Conservation (phyloP, 92 coral and sea anemone genomes). For the Plumapathes pennacea region DNA sequence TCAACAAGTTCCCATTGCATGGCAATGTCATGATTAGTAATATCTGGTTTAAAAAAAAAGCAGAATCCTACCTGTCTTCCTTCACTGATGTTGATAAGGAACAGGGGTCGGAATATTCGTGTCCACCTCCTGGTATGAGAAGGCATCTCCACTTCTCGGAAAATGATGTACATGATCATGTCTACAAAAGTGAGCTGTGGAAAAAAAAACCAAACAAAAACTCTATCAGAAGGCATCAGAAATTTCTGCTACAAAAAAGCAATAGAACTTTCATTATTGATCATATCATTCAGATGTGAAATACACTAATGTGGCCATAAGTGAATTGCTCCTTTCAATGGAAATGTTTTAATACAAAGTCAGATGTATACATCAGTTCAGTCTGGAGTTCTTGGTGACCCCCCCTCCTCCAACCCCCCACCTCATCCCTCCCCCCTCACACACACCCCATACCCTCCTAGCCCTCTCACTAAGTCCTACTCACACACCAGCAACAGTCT, state of each 20-base stretch:
- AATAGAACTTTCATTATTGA: not conserved
- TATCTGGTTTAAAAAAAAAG: no score
- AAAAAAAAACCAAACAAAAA: not conserved
- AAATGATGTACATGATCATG: slow-evolving; percentile 87
- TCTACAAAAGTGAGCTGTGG: slow-evolving; percentile 85
- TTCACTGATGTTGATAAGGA: slow-evolving; percentile 82
- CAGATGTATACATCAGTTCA: no score
- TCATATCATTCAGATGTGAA: no score
- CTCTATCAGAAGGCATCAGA: not conserved
- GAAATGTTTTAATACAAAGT: no score
- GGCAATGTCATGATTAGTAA: not conserved
- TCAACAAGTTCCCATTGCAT: no score
- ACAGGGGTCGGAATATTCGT: slow-evolving; percentile 77
- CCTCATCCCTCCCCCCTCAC: no score
- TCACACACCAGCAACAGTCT: no score
- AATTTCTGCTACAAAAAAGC: not conserved
- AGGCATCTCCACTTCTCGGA: slow-evolving; percentile 66
- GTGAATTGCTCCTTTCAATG: not conserved
- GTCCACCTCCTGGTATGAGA: slow-evolving; percentile 86
- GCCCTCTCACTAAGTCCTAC: no score
- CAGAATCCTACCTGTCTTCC: slow-evolving; percentile 96
- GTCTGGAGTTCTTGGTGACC: no score
- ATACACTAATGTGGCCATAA: not conserved
- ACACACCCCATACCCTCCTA: no score
- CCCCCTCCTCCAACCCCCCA: no score